Percentiles rank a stretch among this genome's conserved stretches.
Evolutionary conservation across 2,888 invertebrate species (phyloP).

Genomic region (Parelbella ahira): DNA sequence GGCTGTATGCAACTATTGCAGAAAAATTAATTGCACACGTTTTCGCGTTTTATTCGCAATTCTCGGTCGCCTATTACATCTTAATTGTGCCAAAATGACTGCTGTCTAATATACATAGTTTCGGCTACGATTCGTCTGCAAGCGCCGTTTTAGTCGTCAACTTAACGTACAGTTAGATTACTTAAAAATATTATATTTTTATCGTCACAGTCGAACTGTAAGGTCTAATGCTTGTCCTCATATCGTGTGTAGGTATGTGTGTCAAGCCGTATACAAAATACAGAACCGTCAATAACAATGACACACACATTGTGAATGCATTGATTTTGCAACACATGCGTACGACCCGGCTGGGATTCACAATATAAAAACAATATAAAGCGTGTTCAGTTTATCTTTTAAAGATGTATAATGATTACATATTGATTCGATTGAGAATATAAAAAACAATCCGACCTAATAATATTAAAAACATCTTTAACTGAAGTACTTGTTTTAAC

Average conservation of each 20-base stretch:
- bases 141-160: constrained; percentile 35
- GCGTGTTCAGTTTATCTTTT: no score
- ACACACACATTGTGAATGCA: constrained; percentile 11
- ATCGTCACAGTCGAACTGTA: constrained; percentile 9
- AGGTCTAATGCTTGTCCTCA: constrained; percentile 7
- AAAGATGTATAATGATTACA: no score
- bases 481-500: no score
- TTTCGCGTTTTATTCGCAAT: constrained; percentile 21
- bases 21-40: constrained; percentile 5
- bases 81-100: no score
- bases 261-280: constrained; percentile 18
- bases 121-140: constrained; percentile 42
- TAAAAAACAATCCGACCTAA: no score
- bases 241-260: constrained; percentile 21
- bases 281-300: constrained; percentile 18
- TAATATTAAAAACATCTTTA: no score
- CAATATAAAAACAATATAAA: no score
- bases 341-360: constrained; percentile 3
- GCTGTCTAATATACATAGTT: no score
- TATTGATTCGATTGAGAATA: no score
- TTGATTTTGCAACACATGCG: constrained; percentile 5
- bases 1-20: constrained; percentile 7
- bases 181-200: no score
- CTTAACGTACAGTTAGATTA: no score
- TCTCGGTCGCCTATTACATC: constrained; percentile 17